These are phyloP conservation scores for Alentia gelatinosa DNA, from an alignment of 2,888 invertebrate genomes.

Conservation along the genomic window DNA sequence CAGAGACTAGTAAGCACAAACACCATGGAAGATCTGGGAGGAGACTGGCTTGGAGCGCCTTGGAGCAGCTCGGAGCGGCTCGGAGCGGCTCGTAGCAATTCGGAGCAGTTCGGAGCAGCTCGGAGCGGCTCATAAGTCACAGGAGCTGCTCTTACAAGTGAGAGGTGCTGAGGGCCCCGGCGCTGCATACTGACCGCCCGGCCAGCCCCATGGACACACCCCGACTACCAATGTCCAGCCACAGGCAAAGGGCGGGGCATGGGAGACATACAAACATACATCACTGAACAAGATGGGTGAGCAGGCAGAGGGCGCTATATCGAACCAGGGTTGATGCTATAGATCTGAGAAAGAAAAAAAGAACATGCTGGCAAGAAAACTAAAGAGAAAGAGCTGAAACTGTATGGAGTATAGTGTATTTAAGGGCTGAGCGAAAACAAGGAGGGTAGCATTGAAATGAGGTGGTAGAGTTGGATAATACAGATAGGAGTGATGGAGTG, in stretches of 20 bases:
- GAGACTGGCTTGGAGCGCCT: neutral
- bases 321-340: neutral
- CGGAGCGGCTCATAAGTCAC: neutral
- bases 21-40: neutral
- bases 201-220: neutral
- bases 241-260: neutral
- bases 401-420: no score
- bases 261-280: neutral
- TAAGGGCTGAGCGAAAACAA: no score
- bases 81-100: neutral
- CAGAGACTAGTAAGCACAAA: neutral
- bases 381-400: neutral
- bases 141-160: neutral
- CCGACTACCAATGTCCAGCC: neutral
- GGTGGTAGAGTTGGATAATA: no score
- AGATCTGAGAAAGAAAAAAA: neutral
- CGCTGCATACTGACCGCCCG: neutral
- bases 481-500: no score
- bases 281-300: neutral
- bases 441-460: no score
- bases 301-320: neutral
- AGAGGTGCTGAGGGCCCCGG: neutral
- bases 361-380: neutral
- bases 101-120: neutral
- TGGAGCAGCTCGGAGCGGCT: neutral